phyloP scores from a whole-genome alignment of 2,888 invertebrate genomes.

The Patella pellucida region DNA sequence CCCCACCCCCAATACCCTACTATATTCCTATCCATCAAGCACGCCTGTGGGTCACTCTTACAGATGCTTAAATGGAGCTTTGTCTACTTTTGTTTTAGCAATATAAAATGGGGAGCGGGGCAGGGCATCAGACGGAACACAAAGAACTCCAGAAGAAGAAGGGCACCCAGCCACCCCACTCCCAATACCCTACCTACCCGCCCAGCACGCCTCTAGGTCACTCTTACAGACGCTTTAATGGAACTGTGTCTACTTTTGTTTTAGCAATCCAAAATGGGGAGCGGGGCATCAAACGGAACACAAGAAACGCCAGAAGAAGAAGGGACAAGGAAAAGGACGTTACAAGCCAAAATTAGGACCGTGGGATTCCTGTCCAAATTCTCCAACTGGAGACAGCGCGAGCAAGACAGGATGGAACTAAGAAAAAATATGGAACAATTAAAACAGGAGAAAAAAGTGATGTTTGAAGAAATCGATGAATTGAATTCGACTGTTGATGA shows the following conservation, averaged over 20 bases:
- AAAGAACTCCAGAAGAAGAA: not conserved
- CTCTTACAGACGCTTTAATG: too few species aligned
- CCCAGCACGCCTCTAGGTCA: too few species aligned
- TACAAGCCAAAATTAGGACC: not conserved
- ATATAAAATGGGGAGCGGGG: not conserved
- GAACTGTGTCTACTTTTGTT: too few species aligned
- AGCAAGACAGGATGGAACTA: not conserved
- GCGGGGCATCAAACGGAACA: not conserved
- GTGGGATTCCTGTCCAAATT: not conserved
- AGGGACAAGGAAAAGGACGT: not conserved
- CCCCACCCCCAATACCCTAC: too few species aligned
- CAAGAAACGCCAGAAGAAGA: not conserved
- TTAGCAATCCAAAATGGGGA: not conserved
- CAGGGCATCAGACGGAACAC: not conserved
- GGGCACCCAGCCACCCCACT: too few species aligned
- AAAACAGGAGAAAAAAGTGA: not conserved
- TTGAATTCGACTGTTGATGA: not conserved
- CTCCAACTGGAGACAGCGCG: not conserved
- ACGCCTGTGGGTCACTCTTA: too few species aligned
- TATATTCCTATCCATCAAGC: too few species aligned
- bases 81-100: too few species aligned
- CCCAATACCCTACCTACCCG: too few species aligned
- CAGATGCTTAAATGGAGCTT: too few species aligned
- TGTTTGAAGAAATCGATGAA: slow-evolving; percentile 1
- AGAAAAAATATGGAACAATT: not conserved